Base-by-base conservation (phyloP, 1,140 invertebrate genomes). In the Neuroterus valhalla region DNA sequence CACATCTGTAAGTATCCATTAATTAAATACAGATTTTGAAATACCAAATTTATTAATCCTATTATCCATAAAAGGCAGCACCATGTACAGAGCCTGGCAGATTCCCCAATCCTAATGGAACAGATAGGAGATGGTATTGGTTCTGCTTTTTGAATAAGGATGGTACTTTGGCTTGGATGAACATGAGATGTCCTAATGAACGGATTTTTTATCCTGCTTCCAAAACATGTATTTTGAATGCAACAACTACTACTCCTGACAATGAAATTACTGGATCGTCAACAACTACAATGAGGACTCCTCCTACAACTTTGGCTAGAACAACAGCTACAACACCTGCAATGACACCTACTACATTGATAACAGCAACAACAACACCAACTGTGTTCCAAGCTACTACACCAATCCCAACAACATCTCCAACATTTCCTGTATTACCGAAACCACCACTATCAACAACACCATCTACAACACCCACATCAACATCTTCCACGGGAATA, bases 161-260 rank as follows among this genome's bases (percentile, higher is more conserved):
- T 2, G 45, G 50, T 23, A 55, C 11, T 23, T 26, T 55, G 50
- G 1, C 8, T 0, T 55, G 50, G 50, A 70, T 55, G 69, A 19
- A 50, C 12, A 46, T 50, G 46, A 71, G 26, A n/a, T 71, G 70
- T 31, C 70, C 70, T 4, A 71, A 19, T 55, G 42, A 42, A 15
- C 38, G 31, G 8, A 14, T 52, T 15, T 71, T 71, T 17, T 26
- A 71, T 55, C 38, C 48, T 42, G 2, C 12, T 3, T 55, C 31
- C 31, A 42, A 21, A 8, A 62, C 38, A 71, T 71, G 70, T 62
- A 48, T 48, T 5, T 11, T 42, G 15, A 38, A 52, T 52, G 38
- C 6, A 19, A 5, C n/a, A n/a, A n/a, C n/a, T n/a, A n/a, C 4
- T 38, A 10, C 3, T 38, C 10, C 31, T 38, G 14, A 10, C 3